phyloP scores from a whole-genome alignment of 2,797 vertebrate species.

The Gymnoscopelus microlampas region DNA sequence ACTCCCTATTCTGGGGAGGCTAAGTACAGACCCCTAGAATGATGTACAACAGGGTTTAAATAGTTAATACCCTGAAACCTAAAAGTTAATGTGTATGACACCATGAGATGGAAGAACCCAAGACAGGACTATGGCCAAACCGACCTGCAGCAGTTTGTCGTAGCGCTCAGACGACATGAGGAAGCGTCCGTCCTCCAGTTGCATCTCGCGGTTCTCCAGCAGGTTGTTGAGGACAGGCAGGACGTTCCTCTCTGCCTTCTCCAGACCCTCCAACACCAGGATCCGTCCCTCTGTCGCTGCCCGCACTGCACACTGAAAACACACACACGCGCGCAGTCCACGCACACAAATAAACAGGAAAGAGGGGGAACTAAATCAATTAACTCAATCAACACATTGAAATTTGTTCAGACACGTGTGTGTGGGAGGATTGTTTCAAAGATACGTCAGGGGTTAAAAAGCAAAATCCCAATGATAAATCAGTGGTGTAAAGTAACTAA shows the following conservation, averaged over 20 bases:
- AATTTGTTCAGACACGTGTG: background rate
- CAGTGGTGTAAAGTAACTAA: too few species aligned
- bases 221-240: conserved; percentile 96
- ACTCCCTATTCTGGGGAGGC: too few species aligned
- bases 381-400: conserved; percentile 3
- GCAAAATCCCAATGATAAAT: background rate
- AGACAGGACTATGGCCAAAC: background rate
- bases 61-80: too few species aligned
- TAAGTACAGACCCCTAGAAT: too few species aligned
- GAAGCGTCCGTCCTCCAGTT: conserved; percentile 97
- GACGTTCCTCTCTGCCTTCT: conserved; percentile 96
- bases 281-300: conserved; percentile 93
- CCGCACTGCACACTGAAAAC: conserved; percentile 91
- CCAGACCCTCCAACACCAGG: conserved; percentile 94
- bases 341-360: background rate
- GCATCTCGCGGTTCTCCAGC: conserved; percentile 97
- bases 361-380: background rate
- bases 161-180: conserved; percentile 94
- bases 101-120: too few species aligned
- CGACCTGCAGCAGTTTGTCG: conserved; percentile 93
- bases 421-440: background rate
- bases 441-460: background rate
- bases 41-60: too few species aligned
- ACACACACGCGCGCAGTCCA: background rate
- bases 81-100: too few species aligned